These are phyloP conservation scores for Xenotilapia caudafasciata DNA, from an alignment of 2,113 vertebrate species.

Conservation along the genomic window DNA sequence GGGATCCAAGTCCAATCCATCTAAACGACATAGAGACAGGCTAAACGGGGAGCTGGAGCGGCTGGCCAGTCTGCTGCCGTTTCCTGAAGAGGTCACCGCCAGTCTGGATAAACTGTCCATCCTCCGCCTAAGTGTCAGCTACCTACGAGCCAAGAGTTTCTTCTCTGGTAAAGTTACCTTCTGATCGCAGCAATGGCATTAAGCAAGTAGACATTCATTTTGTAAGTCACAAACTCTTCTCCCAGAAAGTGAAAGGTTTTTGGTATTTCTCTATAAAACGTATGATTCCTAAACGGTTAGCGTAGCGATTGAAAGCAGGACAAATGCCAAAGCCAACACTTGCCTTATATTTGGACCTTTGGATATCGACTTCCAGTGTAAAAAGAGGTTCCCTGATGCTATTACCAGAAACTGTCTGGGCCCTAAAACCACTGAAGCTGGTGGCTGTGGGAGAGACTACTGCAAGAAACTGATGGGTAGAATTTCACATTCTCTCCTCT, in stretches of 20 bases:
- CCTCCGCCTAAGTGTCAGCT: slow-evolving; percentile 76
- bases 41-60: slow-evolving; percentile 77
- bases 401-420: background rate
- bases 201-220: background rate
- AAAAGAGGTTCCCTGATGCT: background rate
- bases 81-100: slow-evolving; percentile 69
- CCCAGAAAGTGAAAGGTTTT: background rate
- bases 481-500: background rate
- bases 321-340: background rate
- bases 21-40: slow-evolving; percentile 76
- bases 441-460: background rate
- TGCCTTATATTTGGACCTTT: background rate
- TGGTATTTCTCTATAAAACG: background rate
- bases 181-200: background rate
- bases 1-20: slow-evolving; percentile 76
- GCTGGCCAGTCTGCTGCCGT: slow-evolving; percentile 73
- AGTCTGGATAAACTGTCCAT: slow-evolving; percentile 79
- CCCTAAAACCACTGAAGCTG: background rate
- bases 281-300: background rate
- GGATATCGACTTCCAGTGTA: background rate
- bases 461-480: background rate
- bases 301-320: background rate
- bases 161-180: slow-evolving; percentile 60
- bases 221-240: background rate
- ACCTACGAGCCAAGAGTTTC: slow-evolving; percentile 77